A percentile compares a stretch with the other conserved stretches of the same genome.
Evolutionary conservation across 2,113 vertebrate genomes (phyloP).

Genomic region (Cairina moschata): DNA sequence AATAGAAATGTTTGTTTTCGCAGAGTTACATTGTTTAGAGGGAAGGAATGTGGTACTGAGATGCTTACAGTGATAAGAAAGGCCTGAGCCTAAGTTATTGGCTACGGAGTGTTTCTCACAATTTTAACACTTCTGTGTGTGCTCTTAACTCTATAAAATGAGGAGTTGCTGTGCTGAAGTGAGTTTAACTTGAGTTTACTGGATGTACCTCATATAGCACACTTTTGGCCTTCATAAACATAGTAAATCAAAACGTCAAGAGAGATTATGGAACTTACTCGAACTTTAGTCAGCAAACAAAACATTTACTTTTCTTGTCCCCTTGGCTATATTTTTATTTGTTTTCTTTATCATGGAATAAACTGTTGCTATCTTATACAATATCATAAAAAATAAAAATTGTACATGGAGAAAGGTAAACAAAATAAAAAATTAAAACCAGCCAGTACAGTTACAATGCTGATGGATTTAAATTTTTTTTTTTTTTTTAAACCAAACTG

Average conservation of each 20-base stretch:
- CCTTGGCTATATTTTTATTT: background rate
- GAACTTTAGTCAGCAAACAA: background rate
- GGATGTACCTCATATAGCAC: background rate
- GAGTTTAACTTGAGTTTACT: background rate
- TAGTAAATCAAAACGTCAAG: background rate
- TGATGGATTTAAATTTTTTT: background rate
- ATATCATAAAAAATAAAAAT: background rate
- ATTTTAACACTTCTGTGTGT: background rate
- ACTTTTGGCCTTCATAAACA: background rate
- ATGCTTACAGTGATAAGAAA: too few relatives aligned
- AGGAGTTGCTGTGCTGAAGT: background rate
- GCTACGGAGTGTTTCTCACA: too few relatives aligned
- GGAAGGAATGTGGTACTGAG: too few relatives aligned
- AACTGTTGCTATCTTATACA: rapidly evolving
- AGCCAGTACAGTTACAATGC: background rate
- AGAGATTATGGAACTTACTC: background rate
- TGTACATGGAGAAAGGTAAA: background rate
- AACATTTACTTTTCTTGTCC: background rate
- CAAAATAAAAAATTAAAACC: background rate
- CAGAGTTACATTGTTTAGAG: too few relatives aligned
- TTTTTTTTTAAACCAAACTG: background rate
- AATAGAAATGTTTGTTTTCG: too few relatives aligned
- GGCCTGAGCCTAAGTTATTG: too few relatives aligned
- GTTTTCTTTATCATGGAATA: background rate
- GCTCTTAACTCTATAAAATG: background rate